phyloP scores from a whole-genome alignment of 2,797 vertebrate genomes.

The Pipistrellus nathusii region DNA sequence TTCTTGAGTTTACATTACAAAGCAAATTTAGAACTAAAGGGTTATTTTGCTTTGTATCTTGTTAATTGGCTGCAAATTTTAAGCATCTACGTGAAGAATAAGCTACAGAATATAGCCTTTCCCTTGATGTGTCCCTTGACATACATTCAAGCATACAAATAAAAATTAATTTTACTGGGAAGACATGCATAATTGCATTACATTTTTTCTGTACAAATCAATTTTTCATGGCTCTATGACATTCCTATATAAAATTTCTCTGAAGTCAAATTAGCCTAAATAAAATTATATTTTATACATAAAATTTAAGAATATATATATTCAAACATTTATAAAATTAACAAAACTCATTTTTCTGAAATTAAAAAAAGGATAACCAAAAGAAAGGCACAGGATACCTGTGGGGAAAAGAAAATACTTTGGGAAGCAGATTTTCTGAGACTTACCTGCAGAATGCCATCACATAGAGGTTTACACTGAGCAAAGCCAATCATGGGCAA shows the following conservation, averaged over 20 bases:
- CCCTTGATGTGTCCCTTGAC: constrained; percentile 68
- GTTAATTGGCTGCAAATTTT: constrained; percentile 45
- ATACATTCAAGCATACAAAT: constrained; percentile 79
- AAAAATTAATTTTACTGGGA: constrained; percentile 80
- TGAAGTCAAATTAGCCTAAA: constrained; percentile 61
- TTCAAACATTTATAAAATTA: constrained; percentile 44
- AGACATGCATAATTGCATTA: constrained; percentile 63
- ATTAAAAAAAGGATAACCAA: neutral
- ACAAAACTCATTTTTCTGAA: neutral
- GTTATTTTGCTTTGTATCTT: constrained; percentile 69
- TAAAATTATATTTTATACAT: constrained; percentile 17
- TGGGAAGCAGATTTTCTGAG: neutral
- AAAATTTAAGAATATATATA: neutral
- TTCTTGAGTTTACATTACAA: constrained; percentile 66
- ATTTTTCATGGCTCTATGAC: constrained; percentile 44
- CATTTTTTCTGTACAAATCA: constrained; percentile 60
- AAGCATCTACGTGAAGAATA: constrained; percentile 53
- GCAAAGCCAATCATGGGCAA: neutral
- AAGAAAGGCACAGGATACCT: neutral
- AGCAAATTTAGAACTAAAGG: constrained; percentile 72
- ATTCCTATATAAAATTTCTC: constrained; percentile 7
- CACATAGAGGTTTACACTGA: neutral
- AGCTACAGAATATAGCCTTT: constrained; percentile 65
- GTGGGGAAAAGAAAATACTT: neutral
- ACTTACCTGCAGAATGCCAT: neutral